phyloP scores from a whole-genome alignment of 2,113 vertebrate species.

The Myanophis thanlyinensis region DNA sequence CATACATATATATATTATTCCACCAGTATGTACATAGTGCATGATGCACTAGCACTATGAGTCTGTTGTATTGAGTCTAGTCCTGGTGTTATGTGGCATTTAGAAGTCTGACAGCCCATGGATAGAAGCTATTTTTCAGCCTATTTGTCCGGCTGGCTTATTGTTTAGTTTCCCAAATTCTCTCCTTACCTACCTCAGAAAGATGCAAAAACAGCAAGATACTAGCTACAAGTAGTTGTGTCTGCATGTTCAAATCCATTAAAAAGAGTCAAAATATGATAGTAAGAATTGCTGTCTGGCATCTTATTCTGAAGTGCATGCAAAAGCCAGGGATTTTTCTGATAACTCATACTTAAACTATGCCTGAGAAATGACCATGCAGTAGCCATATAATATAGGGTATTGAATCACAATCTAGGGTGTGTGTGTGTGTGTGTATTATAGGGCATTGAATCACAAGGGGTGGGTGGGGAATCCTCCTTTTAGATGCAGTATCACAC shows the following conservation, averaged over 20 bases:
- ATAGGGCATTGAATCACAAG: slow-evolving; percentile 5
- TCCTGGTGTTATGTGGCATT: too few species aligned
- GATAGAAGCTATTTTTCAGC: too few species aligned
- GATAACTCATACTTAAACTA: slow-evolving; percentile 3
- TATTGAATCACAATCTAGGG: slow-evolving; percentile 11
- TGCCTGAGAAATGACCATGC: slow-evolving; percentile 16
- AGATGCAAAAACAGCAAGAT: slow-evolving; percentile 15
- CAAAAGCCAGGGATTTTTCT: background rate
- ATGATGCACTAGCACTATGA: too few species aligned
- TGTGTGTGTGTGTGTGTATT: too few species aligned
- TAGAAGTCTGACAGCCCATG: too few species aligned
- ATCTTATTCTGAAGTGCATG: slow-evolving; percentile 17
- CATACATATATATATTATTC: too few species aligned
- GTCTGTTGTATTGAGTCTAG: too few species aligned
- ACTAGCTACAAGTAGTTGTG: background rate
- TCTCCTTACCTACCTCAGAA: background rate
- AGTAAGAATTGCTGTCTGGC: slow-evolving; percentile 14
- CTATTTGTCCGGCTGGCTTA: too few species aligned
- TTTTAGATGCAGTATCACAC: background rate
- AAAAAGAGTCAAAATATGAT: slow-evolving; percentile 10
- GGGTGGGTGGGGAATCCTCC: background rate
- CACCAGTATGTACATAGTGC: too few species aligned
- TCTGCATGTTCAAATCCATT: slow-evolving; percentile 3
- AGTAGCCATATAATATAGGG: background rate
- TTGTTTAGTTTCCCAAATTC: background rate